Percentiles rank a stretch among this genome's conserved stretches.
Evolutionary conservation across 1,140 invertebrate species (phyloP).

Genomic region (Caenorhabditis remanei): DNA sequence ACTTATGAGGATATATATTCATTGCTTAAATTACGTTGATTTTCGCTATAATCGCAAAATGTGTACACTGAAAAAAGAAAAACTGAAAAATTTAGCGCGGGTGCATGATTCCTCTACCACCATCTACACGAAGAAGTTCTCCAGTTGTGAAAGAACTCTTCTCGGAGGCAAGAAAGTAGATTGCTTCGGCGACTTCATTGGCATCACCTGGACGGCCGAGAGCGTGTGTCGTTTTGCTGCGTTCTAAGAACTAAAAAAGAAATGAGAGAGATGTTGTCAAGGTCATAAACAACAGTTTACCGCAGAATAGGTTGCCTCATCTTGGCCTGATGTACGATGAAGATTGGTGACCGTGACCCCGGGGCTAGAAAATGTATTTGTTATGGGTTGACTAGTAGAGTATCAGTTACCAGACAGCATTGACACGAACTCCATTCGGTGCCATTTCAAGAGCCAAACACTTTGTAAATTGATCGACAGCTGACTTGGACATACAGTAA

Average conservation of each 20-base stretch:
- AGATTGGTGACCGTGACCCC: slow-evolving; percentile 86
- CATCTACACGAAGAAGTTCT: slow-evolving; percentile 78
- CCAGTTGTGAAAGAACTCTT: slow-evolving; percentile 80
- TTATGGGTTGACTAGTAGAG: neutral
- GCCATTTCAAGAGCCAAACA: slow-evolving; percentile 86
- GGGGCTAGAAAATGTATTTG: slow-evolving; percentile 79
- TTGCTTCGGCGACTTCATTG: slow-evolving; percentile 80
- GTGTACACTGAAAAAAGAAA: neutral
- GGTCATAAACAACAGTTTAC: slow-evolving; percentile 72
- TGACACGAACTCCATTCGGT: slow-evolving; percentile 81
- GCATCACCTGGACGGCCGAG: slow-evolving; percentile 80
- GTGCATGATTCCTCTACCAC: slow-evolving; percentile 78
- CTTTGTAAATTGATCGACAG: slow-evolving; percentile 89
- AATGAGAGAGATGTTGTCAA: neutral
- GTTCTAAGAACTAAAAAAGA: slow-evolving; percentile 79
- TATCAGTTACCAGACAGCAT: slow-evolving; percentile 64
- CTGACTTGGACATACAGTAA: slow-evolving; percentile 90
- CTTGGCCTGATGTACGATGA: slow-evolving; percentile 85
- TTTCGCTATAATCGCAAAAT: too few species aligned
- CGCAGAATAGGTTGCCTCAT: slow-evolving; percentile 83
- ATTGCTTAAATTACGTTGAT: neutral
- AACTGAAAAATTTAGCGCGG: slow-evolving; percentile 71
- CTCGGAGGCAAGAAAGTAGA: slow-evolving; percentile 80
- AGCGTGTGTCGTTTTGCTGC: slow-evolving; percentile 80
- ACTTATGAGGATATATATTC: neutral